These are phyloP conservation scores for Brotogeris chrysoptera DNA, from an alignment of 2,797 vertebrate species.

Conservation along the genomic window DNA sequence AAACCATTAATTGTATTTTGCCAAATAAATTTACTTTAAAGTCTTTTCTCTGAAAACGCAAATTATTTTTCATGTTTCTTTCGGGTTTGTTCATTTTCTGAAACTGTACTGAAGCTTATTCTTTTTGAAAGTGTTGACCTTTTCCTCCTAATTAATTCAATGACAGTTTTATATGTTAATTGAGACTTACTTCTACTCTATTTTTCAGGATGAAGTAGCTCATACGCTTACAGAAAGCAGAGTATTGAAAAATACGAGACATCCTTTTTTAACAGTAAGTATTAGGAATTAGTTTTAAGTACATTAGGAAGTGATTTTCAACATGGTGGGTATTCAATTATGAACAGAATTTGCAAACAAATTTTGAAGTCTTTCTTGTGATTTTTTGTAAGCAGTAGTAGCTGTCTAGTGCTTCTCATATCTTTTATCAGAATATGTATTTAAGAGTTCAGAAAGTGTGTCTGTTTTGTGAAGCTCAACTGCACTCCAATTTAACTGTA, in stretches of 20 bases:
- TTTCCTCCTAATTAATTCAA: not conserved
- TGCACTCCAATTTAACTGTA: not conserved
- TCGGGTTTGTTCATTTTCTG: not conserved
- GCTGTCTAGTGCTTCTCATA: not conserved
- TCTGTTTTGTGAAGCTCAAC: not conserved
- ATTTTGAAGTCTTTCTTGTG: not conserved
- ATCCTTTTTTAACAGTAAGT: constrained; percentile 97
- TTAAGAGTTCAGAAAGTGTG: not conserved
- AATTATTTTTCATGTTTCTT: not conserved
- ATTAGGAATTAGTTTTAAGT: not conserved
- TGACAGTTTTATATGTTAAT: not conserved
- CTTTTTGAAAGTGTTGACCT: not conserved
- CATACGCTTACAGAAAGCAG: constrained; percentile 97
- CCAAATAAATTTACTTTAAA: not conserved
- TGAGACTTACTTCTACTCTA: not conserved
- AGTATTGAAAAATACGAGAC: constrained; percentile 96
- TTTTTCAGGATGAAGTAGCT: constrained; percentile 93
- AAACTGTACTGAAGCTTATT: not conserved
- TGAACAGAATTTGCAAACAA: not conserved
- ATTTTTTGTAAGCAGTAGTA: not conserved
- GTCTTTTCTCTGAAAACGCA: not conserved
- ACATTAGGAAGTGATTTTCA: not conserved
- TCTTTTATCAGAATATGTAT: not conserved
- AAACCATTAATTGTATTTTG: not conserved
- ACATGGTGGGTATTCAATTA: not conserved